phyloP scores from a whole-genome alignment of 2,888 invertebrate species.

The Drosophila seclusa region DNA sequence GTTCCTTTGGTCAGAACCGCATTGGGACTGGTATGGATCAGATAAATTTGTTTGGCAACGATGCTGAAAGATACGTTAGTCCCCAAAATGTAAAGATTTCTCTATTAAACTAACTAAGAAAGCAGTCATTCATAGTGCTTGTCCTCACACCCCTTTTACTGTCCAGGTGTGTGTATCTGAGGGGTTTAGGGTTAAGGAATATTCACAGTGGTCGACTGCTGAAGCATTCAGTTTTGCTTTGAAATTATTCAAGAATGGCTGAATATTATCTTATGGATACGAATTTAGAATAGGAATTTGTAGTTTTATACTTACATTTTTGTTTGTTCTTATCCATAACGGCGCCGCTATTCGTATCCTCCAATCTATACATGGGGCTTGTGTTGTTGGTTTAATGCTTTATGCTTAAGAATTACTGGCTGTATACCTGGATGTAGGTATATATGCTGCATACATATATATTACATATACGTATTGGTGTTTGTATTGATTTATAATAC shows the following conservation, averaged over 20 bases:
- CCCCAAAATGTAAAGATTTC: neutral
- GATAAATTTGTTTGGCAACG: neutral
- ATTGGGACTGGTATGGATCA: too few relatives aligned
- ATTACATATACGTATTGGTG: constrained; percentile 8
- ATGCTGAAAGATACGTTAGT: neutral
- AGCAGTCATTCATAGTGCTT: neutral
- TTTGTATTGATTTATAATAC: constrained; percentile 19
- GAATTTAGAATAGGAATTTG: neutral
- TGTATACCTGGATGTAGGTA: constrained; percentile 25
- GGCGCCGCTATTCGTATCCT: constrained; percentile 83
- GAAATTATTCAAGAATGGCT: neutral
- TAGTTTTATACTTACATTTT: constrained; percentile 79
- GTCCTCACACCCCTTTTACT: neutral
- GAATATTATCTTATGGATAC: neutral
- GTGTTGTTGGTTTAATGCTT: constrained; percentile 55
- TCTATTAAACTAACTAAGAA: neutral
- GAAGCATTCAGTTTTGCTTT: neutral
- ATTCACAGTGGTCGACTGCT: neutral
- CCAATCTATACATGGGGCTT: constrained; percentile 83
- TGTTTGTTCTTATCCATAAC: constrained; percentile 85
- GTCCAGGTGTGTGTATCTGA: neutral
- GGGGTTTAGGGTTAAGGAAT: neutral
- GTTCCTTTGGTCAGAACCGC: neutral
- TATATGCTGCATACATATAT: constrained; percentile 12
- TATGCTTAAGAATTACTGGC: constrained; percentile 37